Evolutionary conservation across 2,797 vertebrate genomes (phyloP).

Genomic region (Enteromius unitaeniatus): DNA sequence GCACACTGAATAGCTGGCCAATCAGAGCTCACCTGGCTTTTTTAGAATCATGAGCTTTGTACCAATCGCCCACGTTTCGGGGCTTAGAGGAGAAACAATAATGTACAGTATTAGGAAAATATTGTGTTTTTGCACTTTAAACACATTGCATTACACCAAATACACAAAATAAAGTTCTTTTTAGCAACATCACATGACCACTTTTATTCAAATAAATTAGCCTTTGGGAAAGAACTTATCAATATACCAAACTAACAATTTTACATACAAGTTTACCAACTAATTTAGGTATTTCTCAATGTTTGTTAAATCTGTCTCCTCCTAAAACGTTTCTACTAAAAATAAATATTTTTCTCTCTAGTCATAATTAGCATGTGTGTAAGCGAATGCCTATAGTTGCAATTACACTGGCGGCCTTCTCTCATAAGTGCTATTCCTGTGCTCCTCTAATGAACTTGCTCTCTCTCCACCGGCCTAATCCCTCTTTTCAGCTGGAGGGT

Average conservation of each 20-base stretch:
- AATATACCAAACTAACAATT: background rate
- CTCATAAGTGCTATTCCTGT: slow-evolving; percentile 37
- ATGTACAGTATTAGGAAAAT: too few species aligned
- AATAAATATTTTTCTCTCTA: background rate
- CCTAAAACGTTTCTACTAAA: background rate
- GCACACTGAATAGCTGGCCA: too few species aligned
- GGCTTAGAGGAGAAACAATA: too few species aligned
- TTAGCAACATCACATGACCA: too few species aligned
- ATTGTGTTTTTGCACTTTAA: too few species aligned
- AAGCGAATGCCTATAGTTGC: slow-evolving; percentile 42
- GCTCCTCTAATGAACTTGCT: slow-evolving; percentile 61
- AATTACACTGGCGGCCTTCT: slow-evolving; percentile 11
- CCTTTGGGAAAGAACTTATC: background rate
- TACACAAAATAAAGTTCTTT: too few species aligned
- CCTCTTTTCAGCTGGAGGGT: slow-evolving; percentile 63
- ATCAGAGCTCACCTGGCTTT: too few species aligned
- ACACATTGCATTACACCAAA: too few species aligned
- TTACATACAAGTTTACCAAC: background rate
- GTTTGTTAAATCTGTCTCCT: background rate
- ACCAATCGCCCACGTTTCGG: too few species aligned
- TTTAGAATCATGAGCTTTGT: too few species aligned
- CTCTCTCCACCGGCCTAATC: slow-evolving; percentile 65
- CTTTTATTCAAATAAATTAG: too few species aligned
- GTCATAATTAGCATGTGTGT: background rate
- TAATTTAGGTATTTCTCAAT: background rate